A percentile compares a stretch with the other conserved stretches of the same genome.
These are phyloP conservation scores for Bugulina stolonifera DNA, from an alignment of 2,888 invertebrate species.

Conservation along the genomic window DNA sequence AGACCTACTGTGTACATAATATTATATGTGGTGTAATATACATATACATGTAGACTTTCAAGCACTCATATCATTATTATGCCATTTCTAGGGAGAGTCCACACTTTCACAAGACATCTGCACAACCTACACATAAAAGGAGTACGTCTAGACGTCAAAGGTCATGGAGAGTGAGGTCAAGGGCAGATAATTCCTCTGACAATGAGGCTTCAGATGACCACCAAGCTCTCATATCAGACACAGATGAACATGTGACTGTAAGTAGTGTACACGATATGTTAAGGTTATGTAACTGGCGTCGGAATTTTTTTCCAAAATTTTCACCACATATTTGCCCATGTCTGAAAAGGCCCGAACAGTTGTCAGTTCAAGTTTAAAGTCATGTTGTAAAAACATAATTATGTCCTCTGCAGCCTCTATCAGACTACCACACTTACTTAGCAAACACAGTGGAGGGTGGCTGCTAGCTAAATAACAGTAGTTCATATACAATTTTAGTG, in stretches of 20 bases:
- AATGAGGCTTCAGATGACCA: slow-evolving; percentile 28
- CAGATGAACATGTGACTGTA: slow-evolving; percentile 26
- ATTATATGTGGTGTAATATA: not conserved
- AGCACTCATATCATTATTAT: not conserved
- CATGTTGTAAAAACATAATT: no score
- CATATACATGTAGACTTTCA: not conserved
- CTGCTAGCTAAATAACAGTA: no score
- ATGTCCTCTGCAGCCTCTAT: no score
- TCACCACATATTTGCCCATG: no score
- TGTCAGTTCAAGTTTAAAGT: not conserved
- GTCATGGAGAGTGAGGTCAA: not conserved
- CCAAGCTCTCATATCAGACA: slow-evolving; percentile 27
- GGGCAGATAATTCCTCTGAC: not conserved
- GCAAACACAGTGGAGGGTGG: no score
- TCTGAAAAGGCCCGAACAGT: no score
- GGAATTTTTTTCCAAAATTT: no score
- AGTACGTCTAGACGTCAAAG: not conserved
- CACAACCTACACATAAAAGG: not conserved
- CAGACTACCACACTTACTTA: no score
- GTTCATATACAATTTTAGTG: no score
- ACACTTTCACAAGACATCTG: not conserved
- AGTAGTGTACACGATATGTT: no score
- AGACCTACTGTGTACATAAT: not conserved
- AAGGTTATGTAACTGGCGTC: no score
- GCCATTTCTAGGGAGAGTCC: not conserved